These are phyloP conservation scores for Leptinotarsa rubiginosa DNA, from an alignment of 2,888 invertebrate genomes.

Conservation along the genomic window DNA sequence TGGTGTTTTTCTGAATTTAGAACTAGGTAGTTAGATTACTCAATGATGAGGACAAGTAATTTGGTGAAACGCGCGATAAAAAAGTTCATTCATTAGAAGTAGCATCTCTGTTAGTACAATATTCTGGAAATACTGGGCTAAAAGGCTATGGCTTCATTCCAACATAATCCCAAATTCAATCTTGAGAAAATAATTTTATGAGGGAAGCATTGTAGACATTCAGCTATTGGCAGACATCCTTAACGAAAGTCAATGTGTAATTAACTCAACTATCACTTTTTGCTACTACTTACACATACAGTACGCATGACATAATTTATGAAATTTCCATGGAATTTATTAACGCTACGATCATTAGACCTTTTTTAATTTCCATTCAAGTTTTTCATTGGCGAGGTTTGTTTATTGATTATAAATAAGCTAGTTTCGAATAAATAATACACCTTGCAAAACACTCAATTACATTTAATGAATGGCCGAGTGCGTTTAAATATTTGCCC, in stretches of 20 bases:
- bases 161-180: too few species aligned
- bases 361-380: constrained; percentile 24
- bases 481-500: constrained; percentile 36
- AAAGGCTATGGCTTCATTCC: too few species aligned
- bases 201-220: too few species aligned
- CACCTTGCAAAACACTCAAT: constrained; percentile 42
- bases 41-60: too few species aligned
- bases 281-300: not conserved
- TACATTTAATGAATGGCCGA: constrained; percentile 38
- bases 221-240: too few species aligned
- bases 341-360: constrained; percentile 18
- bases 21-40: too few species aligned
- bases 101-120: too few species aligned
- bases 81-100: too few species aligned
- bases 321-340: constrained; percentile 25
- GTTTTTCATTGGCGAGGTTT: constrained; percentile 15
- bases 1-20: too few species aligned
- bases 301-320: constrained; percentile 19
- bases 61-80: too few species aligned
- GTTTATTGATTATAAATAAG: constrained; percentile 37
- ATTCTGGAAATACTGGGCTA: too few species aligned
- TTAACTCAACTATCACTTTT: not conserved
- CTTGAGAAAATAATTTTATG: too few species aligned
- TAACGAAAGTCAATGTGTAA: not conserved
- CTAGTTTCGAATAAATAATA: constrained; percentile 32